Percentiles rank a stretch among this genome's conserved stretches.
Conservation (phyloP, 2,113 vertebrate species). For the Antechinus stuartii region DNA sequence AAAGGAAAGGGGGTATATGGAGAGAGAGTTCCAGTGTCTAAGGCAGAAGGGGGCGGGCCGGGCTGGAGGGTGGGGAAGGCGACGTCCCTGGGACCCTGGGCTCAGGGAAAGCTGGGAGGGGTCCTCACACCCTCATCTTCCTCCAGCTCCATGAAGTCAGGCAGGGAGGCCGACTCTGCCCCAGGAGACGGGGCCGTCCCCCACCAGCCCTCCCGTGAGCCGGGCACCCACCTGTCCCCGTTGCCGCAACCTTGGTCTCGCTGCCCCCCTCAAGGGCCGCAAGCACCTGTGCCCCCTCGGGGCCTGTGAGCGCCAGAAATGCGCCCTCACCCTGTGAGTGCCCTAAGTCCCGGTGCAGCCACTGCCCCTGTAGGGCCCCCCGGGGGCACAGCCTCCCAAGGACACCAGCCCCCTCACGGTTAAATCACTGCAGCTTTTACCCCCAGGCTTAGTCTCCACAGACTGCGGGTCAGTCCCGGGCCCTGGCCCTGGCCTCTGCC, state of each 20-base stretch:
- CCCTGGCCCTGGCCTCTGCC: not conserved
- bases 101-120: not conserved
- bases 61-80: not conserved
- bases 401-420: not conserved
- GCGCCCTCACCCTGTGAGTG: constrained; percentile 81
- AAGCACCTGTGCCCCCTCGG: constrained; percentile 81
- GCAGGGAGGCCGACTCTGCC: constrained; percentile 36
- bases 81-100: not conserved
- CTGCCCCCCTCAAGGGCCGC: constrained; percentile 79
- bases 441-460: not conserved
- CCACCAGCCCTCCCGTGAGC: constrained; percentile 39
- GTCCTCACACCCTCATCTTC: not conserved
- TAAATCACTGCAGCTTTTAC: not conserved
- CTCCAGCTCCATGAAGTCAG: constrained; percentile 74
- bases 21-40: not conserved
- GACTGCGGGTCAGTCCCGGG: not conserved
- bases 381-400: not conserved
- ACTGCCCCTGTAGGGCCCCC: not conserved
- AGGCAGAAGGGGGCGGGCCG: not conserved
- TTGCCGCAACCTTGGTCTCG: constrained; percentile 80
- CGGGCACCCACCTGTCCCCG: constrained; percentile 81
- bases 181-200: not conserved
- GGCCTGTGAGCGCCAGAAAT: constrained; percentile 81
- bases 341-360: not conserved
- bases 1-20: not conserved